phyloP scores from a whole-genome alignment of 1,140 invertebrate genomes.

The Araneus ventricosus region DNA sequence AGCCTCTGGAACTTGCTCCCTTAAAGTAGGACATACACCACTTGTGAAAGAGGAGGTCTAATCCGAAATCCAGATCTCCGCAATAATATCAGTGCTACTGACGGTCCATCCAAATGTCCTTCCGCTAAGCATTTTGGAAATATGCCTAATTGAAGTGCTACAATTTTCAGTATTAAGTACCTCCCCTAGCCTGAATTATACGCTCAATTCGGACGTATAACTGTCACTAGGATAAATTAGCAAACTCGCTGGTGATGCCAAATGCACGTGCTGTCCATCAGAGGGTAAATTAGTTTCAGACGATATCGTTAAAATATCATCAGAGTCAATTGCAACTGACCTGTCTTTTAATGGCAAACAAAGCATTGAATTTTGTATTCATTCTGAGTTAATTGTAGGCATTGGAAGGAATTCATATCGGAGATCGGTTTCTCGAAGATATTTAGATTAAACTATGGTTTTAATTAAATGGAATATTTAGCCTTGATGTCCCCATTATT shows the following conservation, averaged over 20 bases:
- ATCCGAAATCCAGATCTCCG: background rate
- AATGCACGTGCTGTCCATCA: slow-evolving; percentile 61
- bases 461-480: slow-evolving; percentile 65
- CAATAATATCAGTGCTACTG: background rate
- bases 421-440: background rate
- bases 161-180: slow-evolving; percentile 70
- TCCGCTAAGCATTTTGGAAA: slow-evolving; percentile 61
- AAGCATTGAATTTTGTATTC: slow-evolving; percentile 64
- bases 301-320: slow-evolving; percentile 74
- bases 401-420: slow-evolving; percentile 55
- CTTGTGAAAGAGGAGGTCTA: background rate
- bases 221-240: slow-evolving; percentile 66
- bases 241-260: slow-evolving; percentile 64
- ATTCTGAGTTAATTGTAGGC: slow-evolving; percentile 66
- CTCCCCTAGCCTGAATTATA: slow-evolving; percentile 59
- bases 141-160: slow-evolving; percentile 68
- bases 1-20: background rate
- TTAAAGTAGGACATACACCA: background rate
- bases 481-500: slow-evolving; percentile 47
- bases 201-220: slow-evolving; percentile 50
- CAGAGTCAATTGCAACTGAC: slow-evolving; percentile 71
- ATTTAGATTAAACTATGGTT: slow-evolving; percentile 61
- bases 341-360: slow-evolving; percentile 70
- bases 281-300: slow-evolving; percentile 68
- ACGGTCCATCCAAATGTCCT: slow-evolving; percentile 37